Base-by-base conservation (phyloP, 2,888 invertebrate species). In the Caenorhabditis auriculariae region DNA sequence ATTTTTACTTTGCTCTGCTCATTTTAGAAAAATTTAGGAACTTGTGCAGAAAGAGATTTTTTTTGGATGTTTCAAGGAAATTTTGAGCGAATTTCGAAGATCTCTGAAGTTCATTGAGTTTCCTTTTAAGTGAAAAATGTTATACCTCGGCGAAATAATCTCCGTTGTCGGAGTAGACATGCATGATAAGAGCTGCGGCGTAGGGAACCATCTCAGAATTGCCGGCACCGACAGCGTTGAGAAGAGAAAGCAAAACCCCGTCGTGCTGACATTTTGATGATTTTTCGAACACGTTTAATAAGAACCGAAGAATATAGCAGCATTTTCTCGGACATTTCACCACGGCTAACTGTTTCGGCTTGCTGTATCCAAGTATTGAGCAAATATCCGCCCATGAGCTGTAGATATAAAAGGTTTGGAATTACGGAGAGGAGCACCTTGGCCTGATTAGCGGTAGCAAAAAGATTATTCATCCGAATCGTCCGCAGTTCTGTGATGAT, bases 221-320 rank as follows among this genome's bases (percentile, higher is more conserved):
- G 6, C 55, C 55, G 2, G 69, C 61, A 7, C 66, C 60, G 46
- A 76, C 44, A 0, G 69, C 66, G 37, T 69, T 72, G 35, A 75
- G 52, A 19, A 76, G 57, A 0, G 72, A 60, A 23, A 64, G 49
- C n/a, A 76, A 43, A 24, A 71, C 70, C 9, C 75, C 76, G 38
- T 76, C 76, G 52, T 76, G 76, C 76, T 76, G 57, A 45, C 75
- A 61, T 4, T 17, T 51, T 24, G 5, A 42, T 9, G n/a, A n/a
- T n/a, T n/a, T n/a, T n/a, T n/a, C n/a, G n/a, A n/a, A n/a, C n/a
- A n/a, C n/a, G n/a, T n/a, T n/a, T n/a, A n/a, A n/a, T n/a, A n/a
- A n/a, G n/a, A n/a, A 76, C 76, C 47, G 76, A 66, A 3, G 76
- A 76, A 48, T 72, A 76, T 3, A 75, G 46, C 1, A 73, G 46